Conservation (phyloP, 2,113 vertebrate species). For the Capreolus pygargus region DNA sequence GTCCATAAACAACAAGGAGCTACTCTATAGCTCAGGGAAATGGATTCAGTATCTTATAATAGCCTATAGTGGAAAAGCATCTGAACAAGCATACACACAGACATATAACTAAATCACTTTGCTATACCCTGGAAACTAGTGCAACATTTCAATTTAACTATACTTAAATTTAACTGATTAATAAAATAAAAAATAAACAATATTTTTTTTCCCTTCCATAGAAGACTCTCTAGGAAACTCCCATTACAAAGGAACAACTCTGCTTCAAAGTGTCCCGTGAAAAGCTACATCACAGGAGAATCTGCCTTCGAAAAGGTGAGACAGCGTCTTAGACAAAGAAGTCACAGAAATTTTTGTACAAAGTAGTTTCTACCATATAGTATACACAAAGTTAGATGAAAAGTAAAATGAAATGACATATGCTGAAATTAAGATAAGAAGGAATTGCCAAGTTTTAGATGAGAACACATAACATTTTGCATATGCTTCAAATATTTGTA, state of each 20-base stretch:
- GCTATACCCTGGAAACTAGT: rapidly evolving
- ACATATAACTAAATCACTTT: rapidly evolving
- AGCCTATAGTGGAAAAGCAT: neutral
- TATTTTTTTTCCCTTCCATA: neutral
- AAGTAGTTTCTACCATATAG: rapidly evolving
- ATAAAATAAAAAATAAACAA: neutral
- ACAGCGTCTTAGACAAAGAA: neutral
- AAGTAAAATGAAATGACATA: neutral
- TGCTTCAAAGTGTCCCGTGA: rapidly evolving
- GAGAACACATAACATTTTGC: neutral
- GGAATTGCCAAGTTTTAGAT: neutral
- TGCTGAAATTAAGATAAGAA: neutral
- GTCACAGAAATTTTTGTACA: neutral
- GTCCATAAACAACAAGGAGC: neutral
- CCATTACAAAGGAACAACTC: neutral
- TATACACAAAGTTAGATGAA: neutral
- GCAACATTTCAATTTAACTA: neutral
- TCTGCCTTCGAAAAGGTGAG: neutral
- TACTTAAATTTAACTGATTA: neutral
- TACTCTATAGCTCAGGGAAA: neutral
- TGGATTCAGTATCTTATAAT: neutral
- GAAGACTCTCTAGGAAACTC: neutral
- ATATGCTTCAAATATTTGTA: neutral
- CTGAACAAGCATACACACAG: neutral
- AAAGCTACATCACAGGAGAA: neutral